Evolutionary conservation across 2,797 vertebrate genomes (phyloP), one percentile per base, ranked within the genome.

Genomic region (Zalophus californianus): DNA sequence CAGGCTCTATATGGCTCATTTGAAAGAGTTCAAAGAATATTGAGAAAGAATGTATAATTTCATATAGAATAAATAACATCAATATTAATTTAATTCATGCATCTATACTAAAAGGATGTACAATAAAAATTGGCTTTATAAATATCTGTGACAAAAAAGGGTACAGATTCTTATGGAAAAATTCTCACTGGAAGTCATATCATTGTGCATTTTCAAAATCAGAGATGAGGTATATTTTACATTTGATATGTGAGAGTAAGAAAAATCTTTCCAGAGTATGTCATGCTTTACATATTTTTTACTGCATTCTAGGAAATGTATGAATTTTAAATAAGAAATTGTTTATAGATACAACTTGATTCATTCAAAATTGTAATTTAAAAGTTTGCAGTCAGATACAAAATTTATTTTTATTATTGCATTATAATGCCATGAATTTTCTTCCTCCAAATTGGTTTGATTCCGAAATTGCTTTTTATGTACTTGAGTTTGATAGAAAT

Each of bases 161-260:
- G 20, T n/a, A 50, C 14, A 86, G 25, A 27, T 3, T 86, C 38
- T 50, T 91, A 32, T 41, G 64, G 60, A 93, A 94, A 72, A 91
- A 21, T 50, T 75, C 78, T 23, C 32, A 44, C 4, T 18, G 2
- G 1, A 91, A 89, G 79, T 50, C 70, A 77, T 80, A 84, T 80
- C 78, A 96, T 38, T 89, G 32, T 56, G 2, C 29, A n/a, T 94
- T 98, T 97, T 94, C 21, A 87, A 96, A 98, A 87, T 88, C 2
- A 91, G 32, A 66, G 14, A 80, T 15, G 62, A 86, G 27, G 10
- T 80, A 5, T 50, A 54, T 94, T 97, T 93, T 62, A 73, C 80
- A 58, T 18, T 48, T 58, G 94, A 50, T 50, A 0, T 18, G 25
- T 68, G 13, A 85, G 75, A 85, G 16, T 75, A 78, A 68, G 38